phyloP scores from a whole-genome alignment of 2,797 vertebrate genomes.

The Micropoecilia bifurca region DNA sequence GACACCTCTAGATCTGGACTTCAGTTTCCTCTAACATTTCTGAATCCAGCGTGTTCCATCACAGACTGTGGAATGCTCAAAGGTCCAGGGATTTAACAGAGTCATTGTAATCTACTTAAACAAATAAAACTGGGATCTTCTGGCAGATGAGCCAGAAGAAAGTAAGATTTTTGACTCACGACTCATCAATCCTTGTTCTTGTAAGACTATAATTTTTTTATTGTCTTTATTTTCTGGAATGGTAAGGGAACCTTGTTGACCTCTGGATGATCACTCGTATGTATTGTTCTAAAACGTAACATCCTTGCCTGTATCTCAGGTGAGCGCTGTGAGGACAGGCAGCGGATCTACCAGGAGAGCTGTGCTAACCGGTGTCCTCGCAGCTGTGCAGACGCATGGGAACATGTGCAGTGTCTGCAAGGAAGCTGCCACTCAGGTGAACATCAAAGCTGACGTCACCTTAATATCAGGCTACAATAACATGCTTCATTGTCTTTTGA shows the following conservation, averaged over 20 bases:
- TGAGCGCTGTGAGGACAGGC: constrained; percentile 85
- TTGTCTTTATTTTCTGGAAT: not conserved
- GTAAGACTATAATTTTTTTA: not conserved
- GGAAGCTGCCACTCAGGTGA: constrained; percentile 86
- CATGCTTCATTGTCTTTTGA: too few relatives aligned
- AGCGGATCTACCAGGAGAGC: constrained; percentile 66
- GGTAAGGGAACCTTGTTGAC: not conserved
- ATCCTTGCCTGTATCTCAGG: constrained; percentile 70
- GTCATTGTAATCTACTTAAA: not conserved
- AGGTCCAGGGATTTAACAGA: not conserved
- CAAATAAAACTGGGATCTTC: not conserved
- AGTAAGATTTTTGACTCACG: too few relatives aligned
- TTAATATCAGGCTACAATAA: too few relatives aligned
- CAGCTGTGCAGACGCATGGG: constrained; percentile 89
- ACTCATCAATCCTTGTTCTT: too few relatives aligned
- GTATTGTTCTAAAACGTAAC: not conserved
- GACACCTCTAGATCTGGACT: not conserved
- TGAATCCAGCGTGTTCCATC: not conserved
- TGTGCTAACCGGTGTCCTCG: constrained; percentile 91
- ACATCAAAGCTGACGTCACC: not conserved
- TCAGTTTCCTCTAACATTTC: not conserved
- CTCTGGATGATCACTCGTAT: too few relatives aligned
- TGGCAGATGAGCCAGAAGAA: not conserved
- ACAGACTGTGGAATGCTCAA: not conserved
- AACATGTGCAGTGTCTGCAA: constrained; percentile 89